A percentile compares a stretch with the other conserved stretches of the same genome.
phyloP scores from a whole-genome alignment of 2,113 vertebrate species.

The Oenanthe oenanthe region DNA sequence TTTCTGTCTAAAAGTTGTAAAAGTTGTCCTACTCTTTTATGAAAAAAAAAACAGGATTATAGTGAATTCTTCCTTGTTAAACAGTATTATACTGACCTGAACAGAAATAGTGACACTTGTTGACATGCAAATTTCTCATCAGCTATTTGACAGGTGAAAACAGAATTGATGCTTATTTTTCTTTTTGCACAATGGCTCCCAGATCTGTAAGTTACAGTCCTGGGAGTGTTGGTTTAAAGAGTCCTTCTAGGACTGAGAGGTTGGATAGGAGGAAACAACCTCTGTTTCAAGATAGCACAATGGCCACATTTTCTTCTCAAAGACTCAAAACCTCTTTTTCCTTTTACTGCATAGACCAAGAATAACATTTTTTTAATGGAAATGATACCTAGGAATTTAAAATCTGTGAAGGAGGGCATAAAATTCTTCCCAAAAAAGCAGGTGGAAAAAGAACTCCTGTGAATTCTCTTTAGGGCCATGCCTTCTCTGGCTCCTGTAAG shows the following conservation, averaged over 20 bases:
- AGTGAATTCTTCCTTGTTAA: not conserved
- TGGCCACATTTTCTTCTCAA: not conserved
- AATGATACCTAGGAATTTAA: not conserved
- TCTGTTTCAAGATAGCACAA: not conserved
- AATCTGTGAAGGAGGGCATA: not conserved
- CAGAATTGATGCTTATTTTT: not conserved
- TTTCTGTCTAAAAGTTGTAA: constrained; percentile 1
- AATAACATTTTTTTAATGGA: not conserved
- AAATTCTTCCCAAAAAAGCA: not conserved
- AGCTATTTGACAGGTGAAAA: not conserved
- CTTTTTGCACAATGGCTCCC: not conserved
- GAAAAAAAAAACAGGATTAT: not conserved
- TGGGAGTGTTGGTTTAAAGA: not conserved
- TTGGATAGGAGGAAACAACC: not conserved
- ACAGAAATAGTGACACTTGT: not conserved
- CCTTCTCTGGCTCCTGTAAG: not conserved
- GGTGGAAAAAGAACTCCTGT: not conserved
- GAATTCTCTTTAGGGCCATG: not conserved
- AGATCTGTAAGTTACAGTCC: not conserved
- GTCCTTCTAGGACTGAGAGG: not conserved
- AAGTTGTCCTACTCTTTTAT: not conserved
- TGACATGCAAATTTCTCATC: not conserved
- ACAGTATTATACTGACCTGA: not conserved
- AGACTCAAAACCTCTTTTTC: not conserved
- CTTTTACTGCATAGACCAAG: not conserved